Percentiles rank a stretch among this genome's conserved stretches.
These are phyloP conservation scores for Corvus hawaiiensis DNA, from an alignment of 2,113 vertebrate genomes.

Conservation along the genomic window DNA sequence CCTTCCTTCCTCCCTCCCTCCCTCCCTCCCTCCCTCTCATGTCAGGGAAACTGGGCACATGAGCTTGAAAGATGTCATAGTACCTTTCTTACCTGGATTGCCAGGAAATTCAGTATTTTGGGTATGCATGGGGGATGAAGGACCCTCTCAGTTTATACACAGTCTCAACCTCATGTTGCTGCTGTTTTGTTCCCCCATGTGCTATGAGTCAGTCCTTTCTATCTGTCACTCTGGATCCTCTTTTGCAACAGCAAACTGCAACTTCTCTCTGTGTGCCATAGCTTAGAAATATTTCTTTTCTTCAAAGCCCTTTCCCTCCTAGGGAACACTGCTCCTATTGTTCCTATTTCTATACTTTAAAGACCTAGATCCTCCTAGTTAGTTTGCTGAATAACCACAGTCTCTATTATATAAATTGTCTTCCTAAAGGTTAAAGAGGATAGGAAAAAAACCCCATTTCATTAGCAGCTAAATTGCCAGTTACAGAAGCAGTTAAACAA, in stretches of 20 bases:
- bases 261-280: not conserved
- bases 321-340: not conserved
- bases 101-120: not conserved
- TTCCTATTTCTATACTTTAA: not conserved
- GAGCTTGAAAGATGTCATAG: not conserved
- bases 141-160: not conserved
- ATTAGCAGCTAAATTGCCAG: not conserved
- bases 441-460: not conserved
- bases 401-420: not conserved
- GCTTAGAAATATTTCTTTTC: not conserved
- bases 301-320: not conserved
- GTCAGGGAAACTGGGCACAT: not conserved
- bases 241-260: not conserved
- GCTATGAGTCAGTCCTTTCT: not conserved
- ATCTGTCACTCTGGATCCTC: not conserved
- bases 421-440: not conserved
- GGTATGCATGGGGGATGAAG: fast-evolving
- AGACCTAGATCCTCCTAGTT: not conserved
- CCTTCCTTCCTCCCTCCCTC: no score
- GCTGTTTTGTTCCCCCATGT: not conserved
- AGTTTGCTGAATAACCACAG: not conserved
- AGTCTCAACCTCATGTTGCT: not conserved
- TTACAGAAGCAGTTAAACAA: not conserved
- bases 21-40: not conserved
- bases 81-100: not conserved